Conservation (phyloP, 2,888 invertebrate species). For the Latrodectus hesperus region DNA sequence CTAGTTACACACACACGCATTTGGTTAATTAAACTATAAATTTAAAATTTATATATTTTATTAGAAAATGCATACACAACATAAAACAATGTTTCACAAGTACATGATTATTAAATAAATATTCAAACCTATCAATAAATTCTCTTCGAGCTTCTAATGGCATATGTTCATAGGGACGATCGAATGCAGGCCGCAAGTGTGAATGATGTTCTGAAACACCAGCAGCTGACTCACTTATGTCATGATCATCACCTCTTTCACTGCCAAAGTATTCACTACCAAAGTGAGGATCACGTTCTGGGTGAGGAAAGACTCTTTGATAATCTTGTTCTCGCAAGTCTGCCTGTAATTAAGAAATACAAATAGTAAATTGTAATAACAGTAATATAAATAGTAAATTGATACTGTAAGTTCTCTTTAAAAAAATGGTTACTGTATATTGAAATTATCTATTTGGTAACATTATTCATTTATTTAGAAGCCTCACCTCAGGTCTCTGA, state of each 20-base stretch:
- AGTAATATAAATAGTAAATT: neutral
- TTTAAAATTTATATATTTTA: too few species aligned
- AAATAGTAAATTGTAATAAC: neutral
- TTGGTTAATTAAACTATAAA: too few species aligned
- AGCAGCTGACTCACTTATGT: slow-evolving; percentile 56
- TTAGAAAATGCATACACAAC: too few species aligned
- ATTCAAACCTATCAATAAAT: slow-evolving; percentile 73
- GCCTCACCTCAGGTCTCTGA: slow-evolving; percentile 72
- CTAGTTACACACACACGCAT: too few species aligned
- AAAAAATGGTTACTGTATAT: too few species aligned
- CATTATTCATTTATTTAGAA: too few species aligned
- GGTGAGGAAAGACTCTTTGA: slow-evolving; percentile 76
- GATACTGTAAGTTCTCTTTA: neutral
- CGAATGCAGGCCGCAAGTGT: slow-evolving; percentile 49
- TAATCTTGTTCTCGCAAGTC: slow-evolving; percentile 73
- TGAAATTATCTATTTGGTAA: too few species aligned
- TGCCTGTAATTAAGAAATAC: slow-evolving; percentile 67
- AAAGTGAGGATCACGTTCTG: slow-evolving; percentile 61
- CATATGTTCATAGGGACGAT: slow-evolving; percentile 60
- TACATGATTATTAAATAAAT: too few species aligned
- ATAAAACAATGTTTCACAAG: too few species aligned
- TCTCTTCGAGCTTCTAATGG: slow-evolving; percentile 55
- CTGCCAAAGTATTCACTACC: slow-evolving; percentile 67
- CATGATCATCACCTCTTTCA: slow-evolving; percentile 65
- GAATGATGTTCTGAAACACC: slow-evolving; percentile 51